Base-by-base conservation (phyloP, 1,140 invertebrate genomes). In the Cylas formicarius region DNA sequence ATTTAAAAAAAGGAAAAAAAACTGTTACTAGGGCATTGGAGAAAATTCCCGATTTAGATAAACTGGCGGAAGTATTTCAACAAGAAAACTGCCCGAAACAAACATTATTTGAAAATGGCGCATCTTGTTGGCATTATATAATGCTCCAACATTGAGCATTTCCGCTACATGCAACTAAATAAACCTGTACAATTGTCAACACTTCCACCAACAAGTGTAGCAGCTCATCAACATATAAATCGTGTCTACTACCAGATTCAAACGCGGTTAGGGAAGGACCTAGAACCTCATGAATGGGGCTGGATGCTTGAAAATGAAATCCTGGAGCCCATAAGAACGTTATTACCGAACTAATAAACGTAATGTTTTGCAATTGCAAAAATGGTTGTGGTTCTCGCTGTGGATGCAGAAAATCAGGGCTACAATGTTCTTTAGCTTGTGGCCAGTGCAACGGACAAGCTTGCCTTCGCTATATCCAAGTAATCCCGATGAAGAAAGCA, bases 201-300 rank as follows among this genome's bases (percentile, higher is more conserved):
- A 13, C 28, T 60, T 36, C 56, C 52, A 48, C 59, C 57, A 18
- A 62, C 51, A 38, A 20, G 14, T 45, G 35, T 37, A 47, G 58
- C 56, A 58, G 61, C 57, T 50, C 54, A 47, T 48, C 59, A 67
- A 58, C 60, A 66, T 55, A 29, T 61, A 33, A 59, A 62, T 35
- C 55, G 66, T 47, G 62, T 67, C 5, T 69, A 67, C 37, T 66
- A 64, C 38, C 60, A 69, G 47, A 47, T 70, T 55, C 63, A 68
- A 58, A 58, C 52, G 28, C 67, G 67, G 63, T 44, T 64, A 56
- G 61, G 60, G 34, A 49, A 65, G 17, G 38, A 67, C 33, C 52
- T 67, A 44, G 46, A 62, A 51, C 64, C 65, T 28, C 48, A 62
- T 51, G 52, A 55, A 49, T 69, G 62, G 61, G 60, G 56, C 26